Conservation (phyloP, 2,888 invertebrate species). For the Myopa testacea region DNA sequence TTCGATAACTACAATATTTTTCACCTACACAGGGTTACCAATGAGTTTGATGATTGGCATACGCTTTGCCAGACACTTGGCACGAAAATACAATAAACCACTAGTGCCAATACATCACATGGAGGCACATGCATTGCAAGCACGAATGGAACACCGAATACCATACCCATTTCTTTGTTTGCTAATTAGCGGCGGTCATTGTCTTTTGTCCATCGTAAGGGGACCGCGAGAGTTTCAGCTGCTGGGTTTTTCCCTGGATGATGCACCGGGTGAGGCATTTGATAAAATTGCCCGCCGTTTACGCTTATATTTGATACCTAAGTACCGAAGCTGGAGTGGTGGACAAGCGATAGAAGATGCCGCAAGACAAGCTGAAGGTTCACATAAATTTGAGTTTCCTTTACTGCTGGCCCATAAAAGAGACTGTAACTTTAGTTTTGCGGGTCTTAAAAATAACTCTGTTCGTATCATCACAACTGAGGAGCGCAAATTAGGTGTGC, state of each 20-base stretch:
- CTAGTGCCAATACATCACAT: conserved; percentile 98
- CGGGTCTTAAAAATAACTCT: conserved; percentile 80
- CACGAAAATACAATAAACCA: conserved; percentile 77
- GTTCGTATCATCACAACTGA: conserved; percentile 71
- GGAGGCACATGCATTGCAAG: conserved; percentile 97
- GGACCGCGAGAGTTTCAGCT: conserved; percentile 81
- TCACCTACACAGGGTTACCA: conserved; percentile 51
- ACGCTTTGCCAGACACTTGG: conserved; percentile 83
- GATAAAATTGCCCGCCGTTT: conserved; percentile 93
- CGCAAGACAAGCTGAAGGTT: conserved; percentile 76
- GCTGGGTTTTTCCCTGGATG: conserved; percentile 83
- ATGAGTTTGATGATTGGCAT: conserved; percentile 84
- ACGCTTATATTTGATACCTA: conserved; percentile 82
- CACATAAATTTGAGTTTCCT: conserved; percentile 75
- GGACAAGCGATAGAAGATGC: conserved; percentile 88
- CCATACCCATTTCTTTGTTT: conserved; percentile 90
- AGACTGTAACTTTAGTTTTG: conserved; percentile 93
- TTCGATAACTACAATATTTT: not conserved
- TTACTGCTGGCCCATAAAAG: conserved; percentile 74
- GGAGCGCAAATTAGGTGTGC: conserved; percentile 70
- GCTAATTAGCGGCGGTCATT: conserved; percentile 94
- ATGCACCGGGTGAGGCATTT: conserved; percentile 93
- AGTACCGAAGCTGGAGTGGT: conserved; percentile 77
- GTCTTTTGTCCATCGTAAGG: conserved; percentile 81
- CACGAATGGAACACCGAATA: conserved; percentile 78